Evolutionary conservation across 35 echinoderm and acorn worm species (phyloP).

Genomic region (Hemicentrotus pulcherrimus): DNA sequence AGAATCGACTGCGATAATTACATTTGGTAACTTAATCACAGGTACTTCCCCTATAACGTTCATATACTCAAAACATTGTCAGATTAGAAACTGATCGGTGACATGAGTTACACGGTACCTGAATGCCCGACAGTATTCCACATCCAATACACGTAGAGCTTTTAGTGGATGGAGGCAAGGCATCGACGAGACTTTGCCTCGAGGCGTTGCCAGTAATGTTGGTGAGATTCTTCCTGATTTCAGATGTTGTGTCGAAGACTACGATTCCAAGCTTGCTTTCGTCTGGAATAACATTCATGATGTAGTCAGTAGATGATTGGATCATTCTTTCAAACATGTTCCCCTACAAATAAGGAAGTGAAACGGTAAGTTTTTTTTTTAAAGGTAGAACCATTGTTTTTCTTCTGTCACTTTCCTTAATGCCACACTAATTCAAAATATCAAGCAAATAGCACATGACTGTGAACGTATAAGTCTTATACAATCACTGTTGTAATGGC

Average conservation of each 20-base stretch:
- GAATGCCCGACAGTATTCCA: conserved; percentile 24
- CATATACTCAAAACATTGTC: neutral
- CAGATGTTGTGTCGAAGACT: neutral
- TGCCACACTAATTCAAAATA: too few relatives aligned
- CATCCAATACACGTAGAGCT: neutral
- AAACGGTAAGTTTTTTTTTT: neutral
- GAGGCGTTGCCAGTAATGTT: neutral
- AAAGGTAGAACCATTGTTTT: neutral
- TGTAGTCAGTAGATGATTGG: conserved; percentile 36
- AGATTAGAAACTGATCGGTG: neutral
- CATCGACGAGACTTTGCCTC: neutral
- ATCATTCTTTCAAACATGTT: conserved; percentile 15
- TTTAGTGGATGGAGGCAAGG: neutral
- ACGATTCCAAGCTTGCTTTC: conserved; percentile 15
- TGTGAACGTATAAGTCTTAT: too few relatives aligned
- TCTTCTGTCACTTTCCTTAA: too few relatives aligned
- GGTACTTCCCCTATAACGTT: neutral
- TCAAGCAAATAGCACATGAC: too few relatives aligned
- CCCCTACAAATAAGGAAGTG: neutral
- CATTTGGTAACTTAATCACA: neutral
- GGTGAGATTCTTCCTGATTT: neutral
- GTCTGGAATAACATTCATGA: conserved; percentile 22
- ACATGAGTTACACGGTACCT: neutral
- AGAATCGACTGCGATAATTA: neutral
- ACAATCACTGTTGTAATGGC: too few relatives aligned